Percentiles rank a stretch among this genome's conserved stretches.
Evolutionary conservation across 2,888 invertebrate genomes (phyloP).

Genomic region (Acleris cristana): DNA sequence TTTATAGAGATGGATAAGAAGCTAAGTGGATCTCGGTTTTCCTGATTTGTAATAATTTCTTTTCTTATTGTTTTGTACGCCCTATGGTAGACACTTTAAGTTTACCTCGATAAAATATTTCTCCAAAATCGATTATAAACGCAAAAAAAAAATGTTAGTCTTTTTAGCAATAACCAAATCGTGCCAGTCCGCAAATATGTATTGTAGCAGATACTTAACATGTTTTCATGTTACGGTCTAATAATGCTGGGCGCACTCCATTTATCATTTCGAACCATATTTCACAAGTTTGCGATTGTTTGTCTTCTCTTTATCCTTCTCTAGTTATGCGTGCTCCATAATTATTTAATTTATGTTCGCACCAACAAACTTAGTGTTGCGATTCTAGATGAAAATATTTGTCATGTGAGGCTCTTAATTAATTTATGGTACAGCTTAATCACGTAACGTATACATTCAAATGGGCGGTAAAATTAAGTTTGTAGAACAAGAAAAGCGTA

Average conservation of each 20-base stretch:
- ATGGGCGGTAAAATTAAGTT: constrained; percentile 9
- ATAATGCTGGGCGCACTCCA: constrained; percentile 53
- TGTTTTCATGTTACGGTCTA: constrained; percentile 50
- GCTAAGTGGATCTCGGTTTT: no score
- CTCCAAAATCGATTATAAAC: constrained; percentile 20
- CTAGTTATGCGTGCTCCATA: constrained; percentile 32
- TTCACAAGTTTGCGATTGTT: constrained; percentile 57
- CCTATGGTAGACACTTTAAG: no score
- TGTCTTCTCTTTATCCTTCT: constrained; percentile 38
- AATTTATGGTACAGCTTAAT: constrained; percentile 21
- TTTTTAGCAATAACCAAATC: constrained; percentile 12
- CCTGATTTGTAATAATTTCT: no score
- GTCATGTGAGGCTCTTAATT: constrained; percentile 12
- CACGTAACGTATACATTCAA: constrained; percentile 2
- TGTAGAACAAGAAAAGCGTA: neutral
- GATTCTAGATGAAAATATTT: constrained; percentile 20
- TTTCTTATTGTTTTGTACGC: no score
- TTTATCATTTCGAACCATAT: constrained; percentile 64
- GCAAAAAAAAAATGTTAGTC: constrained; percentile 37
- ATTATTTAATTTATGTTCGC: constrained; percentile 34
- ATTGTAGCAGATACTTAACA: constrained; percentile 47
- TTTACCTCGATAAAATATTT: neutral
- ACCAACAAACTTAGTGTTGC: constrained; percentile 18
- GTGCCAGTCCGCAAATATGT: constrained; percentile 45
- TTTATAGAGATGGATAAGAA: neutral